Base-by-base conservation (phyloP, 2,113 vertebrate species). In the Oenanthe oenanthe region DNA sequence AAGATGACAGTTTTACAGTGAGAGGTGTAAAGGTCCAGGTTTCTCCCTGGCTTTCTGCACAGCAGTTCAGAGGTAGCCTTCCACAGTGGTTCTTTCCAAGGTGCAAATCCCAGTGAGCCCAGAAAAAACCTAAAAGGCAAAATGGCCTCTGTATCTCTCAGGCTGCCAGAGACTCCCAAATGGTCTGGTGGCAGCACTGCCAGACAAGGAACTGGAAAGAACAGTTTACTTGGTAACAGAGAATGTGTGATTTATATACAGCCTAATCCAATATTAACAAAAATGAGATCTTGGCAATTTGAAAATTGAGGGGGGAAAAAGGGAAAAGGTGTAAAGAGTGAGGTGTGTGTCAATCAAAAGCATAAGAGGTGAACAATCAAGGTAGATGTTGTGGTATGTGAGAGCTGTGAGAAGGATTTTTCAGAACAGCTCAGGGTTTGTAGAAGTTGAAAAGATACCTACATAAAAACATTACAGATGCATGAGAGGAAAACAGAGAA, bases 251-350 rank as follows among this genome's bases (percentile, higher is more conserved):
- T 65, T 71, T 60, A 48, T 36, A 40, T 16, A 8, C 21, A 56
- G 31, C 13, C 7, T 75, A 56, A 87, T 31, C 9, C 40, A 77
- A 24, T 38, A 62, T 17, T 66, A 89, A 38, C 15, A 80, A 70
- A 36, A 89, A 42, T 10, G 6, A 74, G 12, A 72, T 6, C 17
- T 40, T 17, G 53, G 7, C 4, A 40, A 7, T 40, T 72, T 66
- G 28, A 61, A 78, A 86, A 10, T 6, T 57, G 9, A 2, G 4
- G 1, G 1, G 0, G 2, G 11, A 14, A 47, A 47, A 73, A 10
- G 5, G 4, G 4, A 50, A 93, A 58, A 66, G 2, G 3, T 16
- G 7, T 38, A 63, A 92, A 76, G 6, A 21, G 7, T 14, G 5
- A 12, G 0, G 4, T 20, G 21, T 6, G 0, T 38, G 43, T 60